phyloP scores from a whole-genome alignment of 2,888 invertebrate genomes.

The Blera fallax region DNA sequence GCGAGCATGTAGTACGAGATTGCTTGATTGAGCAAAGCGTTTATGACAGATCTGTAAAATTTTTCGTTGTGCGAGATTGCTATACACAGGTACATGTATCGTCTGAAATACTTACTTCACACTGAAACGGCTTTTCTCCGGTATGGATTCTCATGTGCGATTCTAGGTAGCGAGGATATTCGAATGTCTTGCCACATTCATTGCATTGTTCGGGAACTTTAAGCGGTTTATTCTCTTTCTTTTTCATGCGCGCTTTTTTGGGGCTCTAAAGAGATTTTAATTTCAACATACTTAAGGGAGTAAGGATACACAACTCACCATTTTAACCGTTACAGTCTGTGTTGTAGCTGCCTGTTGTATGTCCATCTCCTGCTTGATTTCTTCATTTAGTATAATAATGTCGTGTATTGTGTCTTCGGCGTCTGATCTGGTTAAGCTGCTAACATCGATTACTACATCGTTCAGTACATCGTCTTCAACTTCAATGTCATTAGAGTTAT shows the following conservation, averaged over 20 bases:
- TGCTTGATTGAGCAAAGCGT: conserved; percentile 75
- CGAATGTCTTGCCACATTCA: conserved; percentile 77
- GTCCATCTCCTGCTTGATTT: conserved; percentile 48
- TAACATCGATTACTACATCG: conserved; percentile 77
- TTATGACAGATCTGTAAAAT: conserved; percentile 72
- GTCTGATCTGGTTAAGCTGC: conserved; percentile 76
- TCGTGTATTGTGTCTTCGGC: conserved; percentile 76
- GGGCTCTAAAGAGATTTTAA: conserved; percentile 20
- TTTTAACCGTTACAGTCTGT: conserved; percentile 10
- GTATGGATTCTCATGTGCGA: conserved; percentile 77
- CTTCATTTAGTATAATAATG: conserved; percentile 67
- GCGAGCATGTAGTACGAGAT: conserved; percentile 75
- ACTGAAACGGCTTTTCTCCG: conserved; percentile 77
- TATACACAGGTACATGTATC: too few relatives aligned
- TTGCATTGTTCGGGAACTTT: conserved; percentile 76
- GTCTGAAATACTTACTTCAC: conserved; percentile 73
- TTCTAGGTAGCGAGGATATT: conserved; percentile 77
- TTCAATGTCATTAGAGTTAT: conserved; percentile 74
- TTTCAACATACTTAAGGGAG: not conserved
- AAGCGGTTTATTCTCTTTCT: conserved; percentile 69
- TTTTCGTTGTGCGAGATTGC: not conserved
- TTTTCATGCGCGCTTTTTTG: conserved; percentile 52
- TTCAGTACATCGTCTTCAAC: conserved; percentile 76
- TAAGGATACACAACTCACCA: not conserved
- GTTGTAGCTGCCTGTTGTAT: not conserved